Evolutionary conservation across 2,888 invertebrate species (phyloP).

Genomic region (Argyresthia goedartella): DNA sequence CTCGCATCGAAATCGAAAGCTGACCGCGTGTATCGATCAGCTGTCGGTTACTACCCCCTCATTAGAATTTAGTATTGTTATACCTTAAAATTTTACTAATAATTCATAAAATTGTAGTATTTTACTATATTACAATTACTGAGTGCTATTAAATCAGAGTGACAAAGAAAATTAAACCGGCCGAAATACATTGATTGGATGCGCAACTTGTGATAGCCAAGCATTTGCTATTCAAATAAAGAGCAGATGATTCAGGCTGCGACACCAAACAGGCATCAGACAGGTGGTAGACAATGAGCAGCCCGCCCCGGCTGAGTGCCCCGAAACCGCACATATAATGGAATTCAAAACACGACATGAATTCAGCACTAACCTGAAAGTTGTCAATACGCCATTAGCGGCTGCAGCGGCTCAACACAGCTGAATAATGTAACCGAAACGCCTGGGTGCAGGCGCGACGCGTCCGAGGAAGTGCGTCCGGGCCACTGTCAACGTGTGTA

Average conservation of each 20-base stretch:
- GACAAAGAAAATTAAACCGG: too few relatives aligned
- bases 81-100: background rate
- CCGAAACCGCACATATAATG: too few relatives aligned
- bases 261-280: constrained; percentile 1
- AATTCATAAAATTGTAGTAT: too few relatives aligned
- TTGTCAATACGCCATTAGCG: background rate
- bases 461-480: constrained; percentile 66
- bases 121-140: background rate
- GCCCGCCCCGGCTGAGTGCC: too few relatives aligned
- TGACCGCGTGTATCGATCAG: constrained; percentile 7
- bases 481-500: constrained; percentile 74
- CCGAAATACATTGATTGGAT: too few relatives aligned
- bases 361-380: background rate
- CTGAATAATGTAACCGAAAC: background rate
- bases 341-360: background rate
- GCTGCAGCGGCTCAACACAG: background rate
- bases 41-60: background rate
- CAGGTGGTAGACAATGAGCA: background rate
- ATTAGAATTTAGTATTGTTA: too few relatives aligned
- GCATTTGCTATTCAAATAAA: too few relatives aligned
- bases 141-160: background rate
- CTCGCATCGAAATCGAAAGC: background rate
- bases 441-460: constrained; percentile 37
- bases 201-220: background rate
- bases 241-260: too few relatives aligned